Base-by-base conservation (phyloP, 1,140 invertebrate genomes). In the Leptinotarsa texana region DNA sequence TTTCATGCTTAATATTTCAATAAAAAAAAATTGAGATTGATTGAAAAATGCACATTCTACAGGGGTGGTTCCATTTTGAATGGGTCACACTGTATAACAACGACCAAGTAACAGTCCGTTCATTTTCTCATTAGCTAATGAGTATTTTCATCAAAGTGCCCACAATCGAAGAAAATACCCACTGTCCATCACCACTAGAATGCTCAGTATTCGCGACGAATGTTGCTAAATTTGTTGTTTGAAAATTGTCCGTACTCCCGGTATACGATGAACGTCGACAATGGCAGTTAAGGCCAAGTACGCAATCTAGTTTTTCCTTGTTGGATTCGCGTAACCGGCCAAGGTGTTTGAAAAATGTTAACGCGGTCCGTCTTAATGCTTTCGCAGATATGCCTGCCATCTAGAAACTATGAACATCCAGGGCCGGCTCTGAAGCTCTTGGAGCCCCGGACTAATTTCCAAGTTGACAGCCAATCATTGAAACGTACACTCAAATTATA, bases 321-420 rank as follows among this genome's bases (percentile, higher is more conserved):
- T 74, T 57, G 22, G 75, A 68, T 22, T n/a, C 27, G 67, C 68
- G 42, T 74, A 42, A 49, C 72, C 62, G 75, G 72, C 74, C 72
- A 74, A 77, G 75, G 75, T 77, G 75, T 77, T 72, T 77, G 75
- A 77, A 74, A 77, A 77, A 77, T 77, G 76, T 61, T 66, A 72
- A 73, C 76, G 70, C 69, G 48, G 65, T 72, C 51, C 69, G 48
- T 70, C 63, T 27, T 65, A 21, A 65, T 65, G 63, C 63, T 4
- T 21, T 65, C 21, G 63, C 17, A 65, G 63, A 65, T 65, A 65
- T 65, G 21, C 63, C 63, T 11, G 63, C 27, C 63, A 65, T 65
- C 63, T 65, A 22, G 63, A 57, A 57, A 15, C 51, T 57, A n/a
- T 57, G 51, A 57, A 18, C 51, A 18, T 13, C 17, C 15, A 57